Evolutionary conservation across 30 jellyfish, hydroid and myxozoan species (phyloP).

Genomic region (Kudoa iwatai): DNA sequence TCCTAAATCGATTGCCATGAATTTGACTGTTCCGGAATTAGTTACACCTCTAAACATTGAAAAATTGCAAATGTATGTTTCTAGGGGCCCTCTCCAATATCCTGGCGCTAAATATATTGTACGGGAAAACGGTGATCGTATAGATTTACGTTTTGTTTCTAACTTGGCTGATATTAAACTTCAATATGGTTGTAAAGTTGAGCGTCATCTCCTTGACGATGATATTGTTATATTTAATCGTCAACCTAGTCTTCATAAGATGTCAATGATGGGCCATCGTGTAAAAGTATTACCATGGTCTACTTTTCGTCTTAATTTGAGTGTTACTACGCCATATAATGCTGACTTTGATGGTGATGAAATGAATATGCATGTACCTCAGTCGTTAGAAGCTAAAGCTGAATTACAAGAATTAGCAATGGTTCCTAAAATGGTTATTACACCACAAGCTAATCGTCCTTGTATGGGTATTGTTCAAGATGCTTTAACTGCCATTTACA

Average conservation of each 20-base stretch:
- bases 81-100: conserved; percentile 94
- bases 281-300: conserved; percentile 95
- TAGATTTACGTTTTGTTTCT: conserved; percentile 55
- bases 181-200: conserved; percentile 81
- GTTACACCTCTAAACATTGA: conserved; percentile 87
- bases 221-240: conserved; percentile 72
- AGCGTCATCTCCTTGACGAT: conserved; percentile 53
- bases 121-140: conserved; percentile 70
- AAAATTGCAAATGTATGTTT: conserved; percentile 56
- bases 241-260: conserved; percentile 85
- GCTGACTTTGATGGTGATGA: conserved; percentile 99
- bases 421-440: conserved; percentile 73
- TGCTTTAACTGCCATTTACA: conserved; percentile 52
- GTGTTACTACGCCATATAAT: conserved; percentile 98
- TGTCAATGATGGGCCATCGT: conserved; percentile 99
- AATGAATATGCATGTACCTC: conserved; percentile 98
- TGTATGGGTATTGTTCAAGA: conserved; percentile 96
- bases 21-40: conserved; percentile 67
- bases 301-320: conserved; percentile 55
- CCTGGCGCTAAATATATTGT: conserved; percentile 94
- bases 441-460: conserved; percentile 90
- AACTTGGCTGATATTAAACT: conserved; percentile 68
- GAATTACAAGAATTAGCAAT: conserved; percentile 51
- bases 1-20: conserved; percentile 92
- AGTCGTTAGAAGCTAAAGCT: conserved; percentile 96